Base-by-base conservation (phyloP, 1,140 invertebrate genomes). In the Phortica variegata region DNA sequence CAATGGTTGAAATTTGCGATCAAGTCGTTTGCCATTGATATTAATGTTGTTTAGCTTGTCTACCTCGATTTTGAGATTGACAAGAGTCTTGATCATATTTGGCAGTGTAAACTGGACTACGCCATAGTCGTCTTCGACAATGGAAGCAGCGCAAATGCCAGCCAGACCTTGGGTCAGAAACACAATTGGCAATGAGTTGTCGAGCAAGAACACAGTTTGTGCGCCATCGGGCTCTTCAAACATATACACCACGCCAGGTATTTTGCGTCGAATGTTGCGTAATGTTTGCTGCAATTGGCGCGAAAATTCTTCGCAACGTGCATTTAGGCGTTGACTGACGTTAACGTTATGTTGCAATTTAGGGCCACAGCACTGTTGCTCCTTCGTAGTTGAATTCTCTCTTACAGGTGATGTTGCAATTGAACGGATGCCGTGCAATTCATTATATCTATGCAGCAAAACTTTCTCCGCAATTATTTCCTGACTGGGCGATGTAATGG, bases 71-170 rank as follows among this genome's bases (percentile, higher is more conserved):
- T 89, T 89, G 1, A 91, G 76, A 34, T 78, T 78, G 3, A 90
- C 62, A 2, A 91, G 58, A 6, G 80, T 61, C 34, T 80, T 80
- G 29, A 92, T 83, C n/a, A 91, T 83, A 15, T 72, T 60, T 8
- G 85, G 75, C 19, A 91, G 72, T 75, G 90, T 87, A 70, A 86
- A 87, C 61, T 90, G 89, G 3, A 88, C 87, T 37, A 91, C 83
- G 33, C 90, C 90, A 77, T 84, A 91, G 45, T 79, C 81, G 76
- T 91, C 90, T 77, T 91, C 89, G 7, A 56, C 81, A 3, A 90
- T 68, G 0, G 89, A 90, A 26, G 81, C 77, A 2, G 83, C 82
- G 21, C 82, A 80, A 13, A 91, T 73, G 20, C 82, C 79, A 0
- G 88, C 82, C 34, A 91, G 77, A 2, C 85, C 84, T 75, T 89